A percentile compares a stretch with the other conserved stretches of the same genome.
phyloP scores from a whole-genome alignment of 2,888 invertebrate species.

The Vannuccia rotundouncinata region DNA sequence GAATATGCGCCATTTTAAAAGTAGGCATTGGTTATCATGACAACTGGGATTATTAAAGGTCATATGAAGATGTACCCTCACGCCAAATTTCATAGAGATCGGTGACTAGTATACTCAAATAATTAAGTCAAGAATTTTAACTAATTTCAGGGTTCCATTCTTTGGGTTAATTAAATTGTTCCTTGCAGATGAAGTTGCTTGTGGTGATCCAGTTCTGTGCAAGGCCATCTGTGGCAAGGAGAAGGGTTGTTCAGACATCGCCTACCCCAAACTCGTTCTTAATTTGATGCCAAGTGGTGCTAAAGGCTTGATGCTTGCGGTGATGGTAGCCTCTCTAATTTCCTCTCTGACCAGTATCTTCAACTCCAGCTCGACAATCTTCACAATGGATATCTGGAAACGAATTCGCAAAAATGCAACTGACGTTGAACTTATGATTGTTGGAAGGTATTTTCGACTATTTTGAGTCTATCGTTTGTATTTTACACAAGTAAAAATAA shows the following conservation, averaged over 20 bases:
- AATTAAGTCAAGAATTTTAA: no score
- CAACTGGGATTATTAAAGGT: no score
- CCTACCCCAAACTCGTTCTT: constrained; percentile 58
- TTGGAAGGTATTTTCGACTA: constrained; percentile 54
- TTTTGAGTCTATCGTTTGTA: no score
- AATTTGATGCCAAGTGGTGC: constrained; percentile 57
- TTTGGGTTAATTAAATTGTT: no score
- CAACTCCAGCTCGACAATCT: constrained; percentile 59
- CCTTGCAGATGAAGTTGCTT: constrained; percentile 56
- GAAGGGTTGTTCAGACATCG: constrained; percentile 59
- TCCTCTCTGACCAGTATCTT: constrained; percentile 60
- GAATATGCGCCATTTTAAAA: no score
- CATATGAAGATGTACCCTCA: no score
- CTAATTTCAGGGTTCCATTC: no score
- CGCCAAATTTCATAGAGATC: no score
- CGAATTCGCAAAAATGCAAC: constrained; percentile 52
- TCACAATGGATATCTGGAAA: constrained; percentile 59
- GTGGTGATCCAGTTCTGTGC: constrained; percentile 56
- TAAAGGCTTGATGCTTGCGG: constrained; percentile 59
- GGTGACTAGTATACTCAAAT: no score
- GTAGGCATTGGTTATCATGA: no score
- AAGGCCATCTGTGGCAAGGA: constrained; percentile 53
- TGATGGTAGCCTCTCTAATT: constrained; percentile 60
- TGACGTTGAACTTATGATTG: constrained; percentile 58
- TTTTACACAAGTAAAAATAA: no score